A percentile compares a stretch with the other conserved stretches of the same genome.
phyloP scores from a whole-genome alignment of 2,888 invertebrate genomes.

The Antitype chi region DNA sequence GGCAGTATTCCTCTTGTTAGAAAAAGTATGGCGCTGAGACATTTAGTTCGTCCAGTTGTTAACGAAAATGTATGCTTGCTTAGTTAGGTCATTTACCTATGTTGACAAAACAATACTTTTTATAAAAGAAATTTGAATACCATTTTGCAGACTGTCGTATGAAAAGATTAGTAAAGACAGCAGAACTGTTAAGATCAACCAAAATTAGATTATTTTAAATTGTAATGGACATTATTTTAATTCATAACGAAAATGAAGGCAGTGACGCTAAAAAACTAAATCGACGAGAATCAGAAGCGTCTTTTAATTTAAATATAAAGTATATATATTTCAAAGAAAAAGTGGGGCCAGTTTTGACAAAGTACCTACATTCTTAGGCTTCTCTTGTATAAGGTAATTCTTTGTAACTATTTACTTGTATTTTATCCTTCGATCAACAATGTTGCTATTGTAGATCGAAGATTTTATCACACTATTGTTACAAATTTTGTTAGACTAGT shows the following conservation, averaged over 20 bases:
- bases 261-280: not conserved
- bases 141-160: conserved; percentile 7
- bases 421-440: too few species aligned
- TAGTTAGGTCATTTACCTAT: not conserved
- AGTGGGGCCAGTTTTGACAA: conserved; percentile 48
- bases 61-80: not conserved
- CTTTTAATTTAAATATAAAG: conserved; percentile 16
- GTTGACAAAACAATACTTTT: not conserved
- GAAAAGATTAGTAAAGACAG: not conserved
- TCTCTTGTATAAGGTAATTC: conserved; percentile 30
- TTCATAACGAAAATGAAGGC: not conserved
- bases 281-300: not conserved
- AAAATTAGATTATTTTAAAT: conserved; percentile 44
- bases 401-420: conserved; percentile 44
- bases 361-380: conserved; percentile 41
- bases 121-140: not conserved
- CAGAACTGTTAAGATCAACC: conserved; percentile 31
- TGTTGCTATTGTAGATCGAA: too few species aligned
- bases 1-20: not conserved
- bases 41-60: conserved; percentile 3
- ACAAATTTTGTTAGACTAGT: conserved; percentile 74
- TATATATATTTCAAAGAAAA: conserved; percentile 27
- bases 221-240: conserved; percentile 16
- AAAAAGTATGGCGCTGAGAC: not conserved
- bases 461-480: conserved; percentile 42